phyloP scores from a whole-genome alignment of 2,888 invertebrate species.

The Gonocerus acuteangulatus region DNA sequence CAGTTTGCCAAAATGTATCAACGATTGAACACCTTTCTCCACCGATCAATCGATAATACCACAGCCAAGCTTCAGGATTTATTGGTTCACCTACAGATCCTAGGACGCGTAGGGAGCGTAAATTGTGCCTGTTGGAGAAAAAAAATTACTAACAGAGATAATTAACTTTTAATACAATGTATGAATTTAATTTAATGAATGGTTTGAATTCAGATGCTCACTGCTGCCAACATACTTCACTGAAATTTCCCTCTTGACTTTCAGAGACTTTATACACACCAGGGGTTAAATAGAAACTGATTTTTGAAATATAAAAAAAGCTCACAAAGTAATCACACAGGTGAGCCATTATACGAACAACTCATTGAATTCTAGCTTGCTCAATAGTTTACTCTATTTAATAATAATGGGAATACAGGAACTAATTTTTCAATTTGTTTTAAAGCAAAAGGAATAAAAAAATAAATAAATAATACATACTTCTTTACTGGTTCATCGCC shows the following conservation, averaged over 20 bases:
- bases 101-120: constrained; percentile 64
- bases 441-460: too few species aligned
- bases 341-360: too few species aligned
- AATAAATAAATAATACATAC: constrained; percentile 42
- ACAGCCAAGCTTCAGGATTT: constrained; percentile 95
- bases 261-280: too few species aligned
- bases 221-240: too few species aligned
- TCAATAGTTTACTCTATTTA: too few species aligned
- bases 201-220: not conserved
- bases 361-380: too few species aligned
- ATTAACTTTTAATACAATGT: too few species aligned
- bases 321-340: not conserved
- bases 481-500: constrained; percentile 77
- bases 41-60: constrained; percentile 84
- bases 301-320: not conserved
- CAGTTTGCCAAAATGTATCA: constrained; percentile 99
- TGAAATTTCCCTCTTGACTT: too few species aligned
- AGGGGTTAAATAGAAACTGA: too few species aligned
- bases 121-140: constrained; percentile 56
- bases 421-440: too few species aligned
- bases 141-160: not conserved
- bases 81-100: constrained; percentile 99
- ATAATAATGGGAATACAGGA: too few species aligned
- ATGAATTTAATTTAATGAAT: not conserved
- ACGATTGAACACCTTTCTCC: constrained; percentile 79